phyloP scores from a whole-genome alignment of 2,113 vertebrate genomes.

The Ophiodon elongatus region DNA sequence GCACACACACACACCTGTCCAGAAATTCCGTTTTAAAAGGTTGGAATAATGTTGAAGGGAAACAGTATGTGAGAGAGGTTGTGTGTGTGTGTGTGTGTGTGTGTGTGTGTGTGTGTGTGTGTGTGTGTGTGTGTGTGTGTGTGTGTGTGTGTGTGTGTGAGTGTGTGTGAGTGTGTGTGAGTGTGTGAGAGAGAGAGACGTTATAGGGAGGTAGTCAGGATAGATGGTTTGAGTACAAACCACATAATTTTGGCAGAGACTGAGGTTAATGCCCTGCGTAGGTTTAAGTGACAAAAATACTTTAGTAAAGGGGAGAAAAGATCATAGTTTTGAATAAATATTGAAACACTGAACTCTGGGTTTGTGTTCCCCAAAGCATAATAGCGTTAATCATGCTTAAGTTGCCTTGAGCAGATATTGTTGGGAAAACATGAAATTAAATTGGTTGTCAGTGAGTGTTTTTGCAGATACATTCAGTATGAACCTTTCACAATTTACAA shows the following conservation, averaged over 20 bases:
- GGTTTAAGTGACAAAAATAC: background rate
- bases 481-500: background rate
- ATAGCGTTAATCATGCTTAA: background rate
- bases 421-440: background rate
- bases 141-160: conserved; percentile 1
- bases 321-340: background rate
- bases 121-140: conserved; percentile 5
- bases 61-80: background rate
- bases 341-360: background rate
- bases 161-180: too few relatives aligned
- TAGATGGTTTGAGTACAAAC: too few relatives aligned
- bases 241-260: background rate
- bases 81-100: background rate
- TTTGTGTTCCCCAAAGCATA: background rate
- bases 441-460: background rate
- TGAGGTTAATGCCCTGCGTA: too few relatives aligned
- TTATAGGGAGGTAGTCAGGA: too few relatives aligned
- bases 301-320: background rate
- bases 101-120: background rate
- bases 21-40: conserved; percentile 30
- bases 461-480: background rate
- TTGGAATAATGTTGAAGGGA: conserved; percentile 23
- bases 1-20: conserved; percentile 31
- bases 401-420: background rate
- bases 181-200: background rate